A percentile compares a stretch with the other conserved stretches of the same genome.
phyloP scores from a whole-genome alignment of 2,888 invertebrate species.

The Luperina testacea region DNA sequence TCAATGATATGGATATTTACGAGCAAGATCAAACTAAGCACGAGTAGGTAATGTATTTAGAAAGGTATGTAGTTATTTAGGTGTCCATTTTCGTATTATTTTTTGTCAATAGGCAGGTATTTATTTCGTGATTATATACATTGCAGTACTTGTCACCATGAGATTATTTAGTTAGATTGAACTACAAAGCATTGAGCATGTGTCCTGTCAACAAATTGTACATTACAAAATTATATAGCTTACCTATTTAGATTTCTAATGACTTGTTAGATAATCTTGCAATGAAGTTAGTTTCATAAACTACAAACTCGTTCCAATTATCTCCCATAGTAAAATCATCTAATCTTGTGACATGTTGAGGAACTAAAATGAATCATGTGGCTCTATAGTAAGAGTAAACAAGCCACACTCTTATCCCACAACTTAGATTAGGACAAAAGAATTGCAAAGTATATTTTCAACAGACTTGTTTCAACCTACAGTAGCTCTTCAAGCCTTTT shows the following conservation, averaged over 20 bases:
- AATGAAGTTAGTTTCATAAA: background rate
- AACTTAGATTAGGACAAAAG: slow-evolving; percentile 36
- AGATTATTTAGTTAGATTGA: background rate
- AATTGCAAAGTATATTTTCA: slow-evolving; percentile 55
- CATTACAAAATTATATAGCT: background rate
- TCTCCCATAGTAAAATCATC: background rate
- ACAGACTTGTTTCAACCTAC: slow-evolving; percentile 7
- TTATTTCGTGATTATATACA: slow-evolving; percentile 42
- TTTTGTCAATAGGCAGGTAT: slow-evolving; percentile 46
- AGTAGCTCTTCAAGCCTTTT: slow-evolving; percentile 21
- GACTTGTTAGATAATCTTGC: background rate
- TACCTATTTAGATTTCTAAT: background rate
- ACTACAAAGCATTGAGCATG: slow-evolving; percentile 8
- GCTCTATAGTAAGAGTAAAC: background rate
- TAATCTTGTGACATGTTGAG: background rate
- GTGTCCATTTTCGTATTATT: slow-evolving; percentile 42
- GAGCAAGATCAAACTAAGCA: slow-evolving; percentile 51
- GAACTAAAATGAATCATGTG: background rate
- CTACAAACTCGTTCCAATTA: background rate
- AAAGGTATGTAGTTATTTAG: slow-evolving; percentile 60
- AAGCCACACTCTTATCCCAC: slow-evolving; percentile 18
- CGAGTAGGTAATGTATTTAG: slow-evolving; percentile 58
- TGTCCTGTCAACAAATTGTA: slow-evolving; percentile 15
- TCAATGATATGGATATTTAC: slow-evolving; percentile 46
- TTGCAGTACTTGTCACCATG: slow-evolving; percentile 43